Percentiles rank a stretch among this genome's conserved stretches.
Evolutionary conservation across 2,888 invertebrate genomes (phyloP).

Genomic region (Oscheius myriophilus): DNA sequence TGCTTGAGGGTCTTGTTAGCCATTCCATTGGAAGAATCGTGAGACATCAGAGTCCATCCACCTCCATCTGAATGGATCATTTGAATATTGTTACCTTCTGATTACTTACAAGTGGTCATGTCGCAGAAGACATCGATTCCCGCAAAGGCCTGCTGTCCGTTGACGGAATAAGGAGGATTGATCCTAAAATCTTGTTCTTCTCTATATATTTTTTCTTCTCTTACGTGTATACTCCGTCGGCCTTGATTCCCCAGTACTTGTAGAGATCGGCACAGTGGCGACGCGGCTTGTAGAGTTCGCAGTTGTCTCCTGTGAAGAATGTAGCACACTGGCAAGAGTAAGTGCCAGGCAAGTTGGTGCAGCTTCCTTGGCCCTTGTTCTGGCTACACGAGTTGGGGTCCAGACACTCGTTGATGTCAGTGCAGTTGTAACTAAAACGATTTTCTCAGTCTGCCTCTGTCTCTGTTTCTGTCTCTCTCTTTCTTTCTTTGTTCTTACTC

Average conservation of each 20-base stretch:
- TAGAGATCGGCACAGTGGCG: constrained; percentile 62
- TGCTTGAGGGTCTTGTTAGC: constrained; percentile 34
- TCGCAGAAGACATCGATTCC: constrained; percentile 43
- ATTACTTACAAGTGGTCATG: constrained; percentile 29
- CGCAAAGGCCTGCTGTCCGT: constrained; percentile 24
- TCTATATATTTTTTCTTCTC: not conserved
- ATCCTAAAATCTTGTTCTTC: not conserved
- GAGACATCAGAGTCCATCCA: constrained; percentile 57
- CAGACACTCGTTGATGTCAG: constrained; percentile 57
- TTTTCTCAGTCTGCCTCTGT: not conserved
- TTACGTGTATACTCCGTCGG: constrained; percentile 44
- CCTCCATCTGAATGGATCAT: constrained; percentile 35
- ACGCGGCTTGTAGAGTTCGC: constrained; percentile 51
- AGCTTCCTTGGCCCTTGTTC: constrained; percentile 76
- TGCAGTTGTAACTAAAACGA: constrained; percentile 44
- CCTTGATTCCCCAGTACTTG: constrained; percentile 45
- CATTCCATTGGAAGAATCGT: constrained; percentile 36
- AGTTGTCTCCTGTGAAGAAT: constrained; percentile 51
- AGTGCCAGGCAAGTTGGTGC: constrained; percentile 78
- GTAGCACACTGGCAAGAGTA: constrained; percentile 75
- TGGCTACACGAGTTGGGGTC: constrained; percentile 70
- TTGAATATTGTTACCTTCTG: not conserved
- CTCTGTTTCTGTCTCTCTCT: not conserved
- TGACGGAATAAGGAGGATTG: constrained; percentile 21
- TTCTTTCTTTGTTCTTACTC: not conserved